Evolutionary conservation across 2,113 vertebrate species (phyloP).

Genomic region (Piprites chloris): DNA sequence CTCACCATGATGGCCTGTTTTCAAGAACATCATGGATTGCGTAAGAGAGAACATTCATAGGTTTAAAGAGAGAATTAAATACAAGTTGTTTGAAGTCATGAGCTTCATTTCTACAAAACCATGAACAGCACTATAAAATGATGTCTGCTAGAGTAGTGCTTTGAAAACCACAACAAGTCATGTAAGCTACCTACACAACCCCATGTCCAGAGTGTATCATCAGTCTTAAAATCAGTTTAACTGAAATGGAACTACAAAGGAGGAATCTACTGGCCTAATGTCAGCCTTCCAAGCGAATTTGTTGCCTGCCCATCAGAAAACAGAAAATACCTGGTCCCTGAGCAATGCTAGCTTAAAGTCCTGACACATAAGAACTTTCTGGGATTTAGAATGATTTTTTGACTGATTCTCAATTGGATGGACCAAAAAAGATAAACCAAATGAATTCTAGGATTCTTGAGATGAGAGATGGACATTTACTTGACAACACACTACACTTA

Average conservation of each 20-base stretch:
- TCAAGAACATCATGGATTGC: not conserved
- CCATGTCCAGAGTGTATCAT: not conserved
- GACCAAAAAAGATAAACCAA: not conserved
- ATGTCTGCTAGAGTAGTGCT: not conserved
- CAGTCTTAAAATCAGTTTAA: not conserved
- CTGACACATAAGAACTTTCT: not conserved
- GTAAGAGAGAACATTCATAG: not conserved
- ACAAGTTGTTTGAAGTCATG: not conserved
- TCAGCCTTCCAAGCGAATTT: not conserved
- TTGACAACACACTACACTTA: not conserved
- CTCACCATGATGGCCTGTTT: not conserved
- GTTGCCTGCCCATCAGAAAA: not conserved
- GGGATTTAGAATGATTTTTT: not conserved
- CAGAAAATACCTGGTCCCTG: not conserved
- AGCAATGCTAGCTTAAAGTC: not conserved
- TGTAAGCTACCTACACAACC: not conserved
- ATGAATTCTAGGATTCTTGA: not conserved
- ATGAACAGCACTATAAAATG: not conserved
- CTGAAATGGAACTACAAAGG: not conserved
- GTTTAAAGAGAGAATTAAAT: not conserved
- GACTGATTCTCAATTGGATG: not conserved
- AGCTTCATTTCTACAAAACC: not conserved
- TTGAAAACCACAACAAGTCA: not conserved
- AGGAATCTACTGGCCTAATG: not conserved
- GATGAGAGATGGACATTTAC: not conserved